These are phyloP conservation scores for Seriola quinqueradiata DNA, from an alignment of 2,113 vertebrate genomes.

Conservation along the genomic window DNA sequence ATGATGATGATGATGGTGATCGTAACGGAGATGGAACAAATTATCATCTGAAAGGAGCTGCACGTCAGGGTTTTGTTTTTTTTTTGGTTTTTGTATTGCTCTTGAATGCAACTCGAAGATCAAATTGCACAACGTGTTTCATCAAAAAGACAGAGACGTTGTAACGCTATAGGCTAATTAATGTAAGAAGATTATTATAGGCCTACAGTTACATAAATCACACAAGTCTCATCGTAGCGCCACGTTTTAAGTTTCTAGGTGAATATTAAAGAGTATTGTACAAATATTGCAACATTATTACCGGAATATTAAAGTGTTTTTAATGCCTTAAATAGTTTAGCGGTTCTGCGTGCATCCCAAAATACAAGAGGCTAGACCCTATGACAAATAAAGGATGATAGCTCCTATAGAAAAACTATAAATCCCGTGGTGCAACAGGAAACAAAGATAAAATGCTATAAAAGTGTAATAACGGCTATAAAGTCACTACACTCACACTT, in stretches of 20 bases:
- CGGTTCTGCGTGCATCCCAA: too few relatives aligned
- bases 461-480: background rate
- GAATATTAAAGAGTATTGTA: too few relatives aligned
- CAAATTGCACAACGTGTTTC: conserved; percentile 33
- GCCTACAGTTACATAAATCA: background rate
- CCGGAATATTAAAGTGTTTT: too few relatives aligned
- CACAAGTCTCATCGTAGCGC: background rate
- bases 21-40: background rate
- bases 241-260: too few relatives aligned
- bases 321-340: too few relatives aligned
- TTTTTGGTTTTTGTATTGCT: background rate
- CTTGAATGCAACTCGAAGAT: conserved; percentile 37
- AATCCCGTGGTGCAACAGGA: conserved; percentile 15
- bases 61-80: background rate
- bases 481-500: background rate
- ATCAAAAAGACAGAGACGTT: conserved; percentile 18
- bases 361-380: background rate
- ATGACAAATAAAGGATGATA: background rate
- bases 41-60: background rate
- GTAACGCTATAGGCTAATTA: background rate
- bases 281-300: too few relatives aligned
- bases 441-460: background rate
- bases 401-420: background rate
- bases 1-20: background rate
- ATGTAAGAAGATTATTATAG: background rate